Percentiles rank a stretch among this genome's conserved stretches.
phyloP scores from a whole-genome alignment of 2,888 invertebrate species.

The Nemotelus pantherinus region DNA sequence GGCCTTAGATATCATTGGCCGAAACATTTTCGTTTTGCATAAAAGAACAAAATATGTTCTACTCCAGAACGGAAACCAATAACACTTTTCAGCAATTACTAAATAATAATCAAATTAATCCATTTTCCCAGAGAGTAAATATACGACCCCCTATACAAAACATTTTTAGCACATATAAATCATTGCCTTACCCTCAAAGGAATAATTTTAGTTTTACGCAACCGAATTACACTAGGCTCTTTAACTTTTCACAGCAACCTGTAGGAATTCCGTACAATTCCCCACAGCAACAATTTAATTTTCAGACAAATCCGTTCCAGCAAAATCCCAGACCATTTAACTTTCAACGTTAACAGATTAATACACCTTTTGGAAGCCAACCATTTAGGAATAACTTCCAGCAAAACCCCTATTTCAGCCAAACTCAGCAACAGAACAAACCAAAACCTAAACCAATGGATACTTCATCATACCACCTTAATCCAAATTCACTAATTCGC shows the following conservation, averaged over 20 bases:
- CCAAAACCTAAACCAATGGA: constrained; percentile 11
- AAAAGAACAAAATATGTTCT: neutral
- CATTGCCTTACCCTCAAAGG: neutral
- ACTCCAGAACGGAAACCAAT: neutral
- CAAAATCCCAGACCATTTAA: too few species aligned
- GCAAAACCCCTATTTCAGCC: neutral
- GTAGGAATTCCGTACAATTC: too few species aligned
- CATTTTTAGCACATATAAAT: neutral
- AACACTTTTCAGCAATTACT: neutral
- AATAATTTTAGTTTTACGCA: neutral
- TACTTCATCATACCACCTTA: constrained; percentile 1
- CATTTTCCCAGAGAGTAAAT: too few species aligned
- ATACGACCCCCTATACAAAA: too few species aligned
- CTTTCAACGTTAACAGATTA: neutral
- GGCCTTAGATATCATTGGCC: too few species aligned
- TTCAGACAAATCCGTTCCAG: too few species aligned
- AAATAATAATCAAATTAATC: too few species aligned
- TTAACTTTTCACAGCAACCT: neutral
- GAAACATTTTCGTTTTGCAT: neutral
- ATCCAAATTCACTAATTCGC: neutral
- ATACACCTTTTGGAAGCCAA: neutral
- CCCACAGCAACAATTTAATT: too few species aligned
- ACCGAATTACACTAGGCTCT: neutral
- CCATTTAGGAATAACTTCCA: neutral
- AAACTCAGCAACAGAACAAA: neutral